Evolutionary conservation across 2,797 vertebrate genomes (phyloP), one percentile per base, ranked within the genome.

Genomic region (Apodemus agrarius): DNA sequence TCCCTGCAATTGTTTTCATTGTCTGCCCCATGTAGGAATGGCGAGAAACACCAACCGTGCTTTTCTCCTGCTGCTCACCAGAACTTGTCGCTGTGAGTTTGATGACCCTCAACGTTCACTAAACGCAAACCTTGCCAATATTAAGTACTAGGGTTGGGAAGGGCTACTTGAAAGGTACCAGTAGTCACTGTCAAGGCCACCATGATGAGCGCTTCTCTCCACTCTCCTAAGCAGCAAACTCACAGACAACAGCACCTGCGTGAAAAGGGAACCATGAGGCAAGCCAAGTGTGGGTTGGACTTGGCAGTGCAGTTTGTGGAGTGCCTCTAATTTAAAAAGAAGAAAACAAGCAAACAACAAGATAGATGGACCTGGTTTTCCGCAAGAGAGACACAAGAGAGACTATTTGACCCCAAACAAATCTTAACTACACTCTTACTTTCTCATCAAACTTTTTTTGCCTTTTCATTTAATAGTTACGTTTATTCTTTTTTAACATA

Each of bases 141-240:
- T 81, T 80, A 74, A 92, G 46, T 43, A 72, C 12, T 24, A 61
- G 49, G 29, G 88, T 61, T 63, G 24, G 37, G 80, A 91, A 76
- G 92, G 65, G 57, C 80, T 83, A 65, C 74, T 80, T 86, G 57
- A 80, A 93, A 94, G 76, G 74, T 0, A 13, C 61, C 75, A 12
- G 43, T 92, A 63, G 31, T 74, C 65, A 13, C 76, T 80, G 74
- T 94, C 78, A 43, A 91, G 75, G 67, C 0, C 1, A 79, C 82
- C 52, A 21, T 74, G 2, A 21, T 6, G 87, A 92, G 34, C 69
- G 82, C 11, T 91, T 84, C 21, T 8, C 49, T 92, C 78, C 74
- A 92, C 92, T 92, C 95, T 52, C 82, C 34, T 87, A 89, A 91
- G 94, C 86, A 96, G 91, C 76, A 93, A 78, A 81, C 86, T 93